These are phyloP conservation scores for Mesitornis unicolor DNA, from an alignment of 2,113 vertebrate genomes.

Conservation along the genomic window DNA sequence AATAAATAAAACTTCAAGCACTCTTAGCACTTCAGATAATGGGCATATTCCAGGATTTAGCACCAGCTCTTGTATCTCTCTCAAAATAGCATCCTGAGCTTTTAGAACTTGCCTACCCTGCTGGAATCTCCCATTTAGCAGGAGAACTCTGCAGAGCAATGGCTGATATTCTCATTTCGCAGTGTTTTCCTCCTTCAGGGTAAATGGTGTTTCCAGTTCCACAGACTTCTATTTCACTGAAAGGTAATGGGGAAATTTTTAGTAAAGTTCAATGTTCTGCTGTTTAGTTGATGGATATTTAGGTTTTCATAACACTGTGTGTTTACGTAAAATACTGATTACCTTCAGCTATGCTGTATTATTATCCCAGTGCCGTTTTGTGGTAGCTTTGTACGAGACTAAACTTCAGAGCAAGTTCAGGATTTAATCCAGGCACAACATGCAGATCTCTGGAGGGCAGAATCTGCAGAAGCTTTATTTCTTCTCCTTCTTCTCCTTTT, in stretches of 20 bases:
- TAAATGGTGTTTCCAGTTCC: background rate
- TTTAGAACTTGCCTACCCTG: background rate
- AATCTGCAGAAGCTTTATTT: background rate
- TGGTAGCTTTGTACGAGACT: background rate
- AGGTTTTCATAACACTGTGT: background rate
- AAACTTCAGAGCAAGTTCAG: background rate
- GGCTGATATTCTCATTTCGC: background rate
- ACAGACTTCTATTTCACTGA: background rate
- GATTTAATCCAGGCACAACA: background rate
- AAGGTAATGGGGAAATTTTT: background rate
- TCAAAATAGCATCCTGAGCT: background rate
- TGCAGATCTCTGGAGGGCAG: background rate
- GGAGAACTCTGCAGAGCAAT: background rate
- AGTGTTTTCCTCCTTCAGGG: background rate
- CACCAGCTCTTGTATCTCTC: background rate
- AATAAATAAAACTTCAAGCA: constrained; percentile 25
- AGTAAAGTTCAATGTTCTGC: background rate
- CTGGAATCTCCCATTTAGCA: background rate
- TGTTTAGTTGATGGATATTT: background rate
- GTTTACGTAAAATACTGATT: background rate
- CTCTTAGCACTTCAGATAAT: background rate
- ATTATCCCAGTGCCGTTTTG: background rate
- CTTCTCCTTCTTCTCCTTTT: background rate
- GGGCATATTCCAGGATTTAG: constrained; percentile 21
- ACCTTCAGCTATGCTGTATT: background rate